Evolutionary conservation across 2,797 vertebrate genomes (phyloP).

Genomic region (Rhynchotus rufescens): DNA sequence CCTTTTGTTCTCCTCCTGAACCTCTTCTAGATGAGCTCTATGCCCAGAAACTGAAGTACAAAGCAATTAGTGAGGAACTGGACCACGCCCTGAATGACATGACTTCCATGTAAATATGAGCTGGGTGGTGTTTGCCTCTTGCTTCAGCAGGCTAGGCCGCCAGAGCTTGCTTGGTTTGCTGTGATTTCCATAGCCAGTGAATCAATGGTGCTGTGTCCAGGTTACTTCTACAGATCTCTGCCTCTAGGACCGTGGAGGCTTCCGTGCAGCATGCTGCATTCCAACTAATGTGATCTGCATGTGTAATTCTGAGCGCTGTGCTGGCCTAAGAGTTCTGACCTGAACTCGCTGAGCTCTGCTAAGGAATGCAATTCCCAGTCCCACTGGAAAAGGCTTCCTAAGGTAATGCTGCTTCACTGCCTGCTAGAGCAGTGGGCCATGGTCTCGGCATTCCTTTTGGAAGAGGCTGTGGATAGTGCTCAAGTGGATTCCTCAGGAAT

Average conservation of each 20-base stretch:
- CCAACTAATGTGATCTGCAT: conserved; percentile 50
- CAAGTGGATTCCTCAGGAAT: background rate
- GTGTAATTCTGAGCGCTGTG: conserved; percentile 14
- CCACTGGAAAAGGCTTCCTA: background rate
- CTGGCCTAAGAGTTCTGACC: conserved; percentile 1
- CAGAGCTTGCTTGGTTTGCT: conserved; percentile 66
- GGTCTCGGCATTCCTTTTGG: background rate
- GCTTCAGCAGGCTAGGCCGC: conserved; percentile 54
- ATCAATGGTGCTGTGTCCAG: background rate
- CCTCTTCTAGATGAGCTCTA: conserved; percentile 95
- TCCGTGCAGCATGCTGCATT: background rate
- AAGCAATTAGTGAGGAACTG: conserved; percentile 99
- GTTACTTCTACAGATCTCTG: conserved; percentile 66
- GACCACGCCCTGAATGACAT: conserved; percentile 99
- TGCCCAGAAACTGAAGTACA: conserved; percentile 99
- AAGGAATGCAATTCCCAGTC: background rate
- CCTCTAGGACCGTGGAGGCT: background rate
- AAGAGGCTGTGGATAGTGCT: background rate
- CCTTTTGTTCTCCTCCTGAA: conserved; percentile 69
- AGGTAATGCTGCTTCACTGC: background rate
- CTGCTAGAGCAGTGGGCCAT: background rate
- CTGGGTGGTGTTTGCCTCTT: conserved; percentile 63
- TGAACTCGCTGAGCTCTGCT: background rate
- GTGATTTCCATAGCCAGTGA: conserved; percentile 19
- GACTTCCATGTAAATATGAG: conserved; percentile 96